A percentile compares a stretch with the other conserved stretches of the same genome.
phyloP scores from a whole-genome alignment of 2,888 invertebrate genomes.

The Andrena marginata region DNA sequence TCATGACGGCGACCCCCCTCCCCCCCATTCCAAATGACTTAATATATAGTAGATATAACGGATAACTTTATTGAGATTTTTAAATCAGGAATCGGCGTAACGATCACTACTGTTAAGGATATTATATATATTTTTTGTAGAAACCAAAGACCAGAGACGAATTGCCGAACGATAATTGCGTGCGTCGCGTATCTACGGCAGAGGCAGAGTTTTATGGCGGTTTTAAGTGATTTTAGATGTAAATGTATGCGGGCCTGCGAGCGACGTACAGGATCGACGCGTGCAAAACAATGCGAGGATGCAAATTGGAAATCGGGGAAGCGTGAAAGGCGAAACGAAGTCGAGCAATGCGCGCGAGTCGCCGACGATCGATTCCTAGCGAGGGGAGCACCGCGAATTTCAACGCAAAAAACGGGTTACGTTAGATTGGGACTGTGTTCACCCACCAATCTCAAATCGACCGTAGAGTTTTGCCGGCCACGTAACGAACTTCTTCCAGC shows the following conservation, averaged over 20 bases:
- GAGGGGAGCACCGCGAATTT: not conserved
- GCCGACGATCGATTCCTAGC: not conserved
- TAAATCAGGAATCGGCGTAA: slow-evolving; percentile 80
- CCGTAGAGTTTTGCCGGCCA: not conserved
- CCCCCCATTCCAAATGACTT: slow-evolving; percentile 30
- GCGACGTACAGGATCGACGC: slow-evolving; percentile 66
- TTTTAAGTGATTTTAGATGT: slow-evolving; percentile 65
- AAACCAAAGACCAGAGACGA: slow-evolving; percentile 83
- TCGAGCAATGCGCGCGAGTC: slow-evolving; percentile 7
- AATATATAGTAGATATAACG: slow-evolving; percentile 67
- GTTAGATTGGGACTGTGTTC: slow-evolving; percentile 3
- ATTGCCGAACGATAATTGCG: slow-evolving; percentile 70
- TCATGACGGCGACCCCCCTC: slow-evolving; percentile 54
- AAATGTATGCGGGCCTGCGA: slow-evolving; percentile 60
- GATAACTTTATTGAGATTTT: slow-evolving; percentile 79
- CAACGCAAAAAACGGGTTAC: not conserved
- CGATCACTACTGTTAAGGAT: slow-evolving; percentile 82
- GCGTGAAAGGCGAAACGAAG: slow-evolving; percentile 62
- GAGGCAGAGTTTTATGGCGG: slow-evolving; percentile 71
- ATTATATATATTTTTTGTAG: slow-evolving; percentile 84
- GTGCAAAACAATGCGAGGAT: slow-evolving; percentile 13
- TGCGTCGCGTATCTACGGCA: slow-evolving; percentile 71
- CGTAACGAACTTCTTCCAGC: slow-evolving; percentile 5
- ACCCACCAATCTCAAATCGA: slow-evolving; percentile 10
- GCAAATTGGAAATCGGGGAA: slow-evolving; percentile 57